A percentile compares a stretch with the other conserved stretches of the same genome.
Conservation (phyloP, 2,888 invertebrate species). For the Hypolimnas misippus region DNA sequence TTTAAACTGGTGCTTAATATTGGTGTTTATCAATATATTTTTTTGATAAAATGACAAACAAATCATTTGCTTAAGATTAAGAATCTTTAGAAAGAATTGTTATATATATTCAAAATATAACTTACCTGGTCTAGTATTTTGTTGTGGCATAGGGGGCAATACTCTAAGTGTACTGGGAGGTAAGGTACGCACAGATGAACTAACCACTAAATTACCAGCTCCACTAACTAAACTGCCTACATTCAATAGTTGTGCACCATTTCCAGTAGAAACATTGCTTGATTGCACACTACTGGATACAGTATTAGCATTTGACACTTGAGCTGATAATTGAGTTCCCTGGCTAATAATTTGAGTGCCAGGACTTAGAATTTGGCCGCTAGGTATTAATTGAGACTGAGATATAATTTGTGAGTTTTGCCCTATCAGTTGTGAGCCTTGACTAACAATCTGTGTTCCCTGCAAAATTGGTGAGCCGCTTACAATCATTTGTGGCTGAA, state of each 20-base stretch:
- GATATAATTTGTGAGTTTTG: conserved; percentile 72
- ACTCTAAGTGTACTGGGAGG: conserved; percentile 71
- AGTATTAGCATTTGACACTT: conserved; percentile 59
- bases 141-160: conserved; percentile 71
- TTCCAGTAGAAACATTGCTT: conserved; percentile 59
- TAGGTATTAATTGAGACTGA: conserved; percentile 69
- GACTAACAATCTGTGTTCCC: conserved; percentile 75
- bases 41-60: too few species aligned
- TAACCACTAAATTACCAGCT: conserved; percentile 67
- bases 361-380: conserved; percentile 68
- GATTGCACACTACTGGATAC: conserved; percentile 56
- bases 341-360: conserved; percentile 79
- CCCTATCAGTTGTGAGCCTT: conserved; percentile 71
- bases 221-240: conserved; percentile 69
- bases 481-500: conserved; percentile 76
- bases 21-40: too few species aligned
- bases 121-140: conserved; percentile 73
- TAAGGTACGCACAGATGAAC: conserved; percentile 70
- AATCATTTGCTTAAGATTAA: too few species aligned
- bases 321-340: conserved; percentile 72
- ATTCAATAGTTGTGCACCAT: conserved; percentile 68
- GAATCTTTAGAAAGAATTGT: too few species aligned
- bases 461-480: conserved; percentile 73
- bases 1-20: too few species aligned
- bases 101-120: too few species aligned